Conservation (phyloP, 92 coral and sea anemone species). For the Desmophyllum pertusum region DNA sequence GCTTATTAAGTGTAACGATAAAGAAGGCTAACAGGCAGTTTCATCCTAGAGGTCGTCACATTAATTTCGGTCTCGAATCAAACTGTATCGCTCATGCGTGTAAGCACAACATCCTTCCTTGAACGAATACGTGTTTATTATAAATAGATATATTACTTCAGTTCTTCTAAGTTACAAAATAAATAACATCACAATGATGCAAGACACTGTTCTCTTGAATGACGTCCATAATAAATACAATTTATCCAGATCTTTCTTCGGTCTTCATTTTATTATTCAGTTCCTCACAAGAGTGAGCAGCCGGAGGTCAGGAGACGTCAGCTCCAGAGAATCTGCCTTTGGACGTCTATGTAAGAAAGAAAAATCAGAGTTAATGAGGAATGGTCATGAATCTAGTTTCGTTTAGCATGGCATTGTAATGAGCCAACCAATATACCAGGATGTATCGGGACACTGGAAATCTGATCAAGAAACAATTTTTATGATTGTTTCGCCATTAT, state of each 20-base stretch:
- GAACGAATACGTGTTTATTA: constrained; percentile 8
- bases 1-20: too few species aligned
- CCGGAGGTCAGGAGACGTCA: neutral
- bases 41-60: too few species aligned
- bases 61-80: neutral
- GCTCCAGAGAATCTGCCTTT: constrained; percentile 15
- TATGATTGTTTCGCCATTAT: neutral
- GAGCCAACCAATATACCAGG: neutral
- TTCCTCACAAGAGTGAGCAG: neutral
- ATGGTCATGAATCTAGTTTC: neutral
- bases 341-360: constrained; percentile 6
- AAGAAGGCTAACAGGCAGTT: too few species aligned
- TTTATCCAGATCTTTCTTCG: neutral
- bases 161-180: neutral
- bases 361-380: neutral
- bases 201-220: constrained; percentile 9
- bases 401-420: neutral
- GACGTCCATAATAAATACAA: constrained; percentile 18
- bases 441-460: neutral
- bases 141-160: constrained; percentile 6
- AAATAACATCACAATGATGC: constrained; percentile 1
- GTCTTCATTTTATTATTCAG: neutral
- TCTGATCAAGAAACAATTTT: too few species aligned
- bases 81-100: neutral
- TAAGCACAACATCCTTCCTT: neutral